These are phyloP conservation scores for Oedothorax gibbosus DNA, from an alignment of 1,140 invertebrate genomes.

Conservation along the genomic window DNA sequence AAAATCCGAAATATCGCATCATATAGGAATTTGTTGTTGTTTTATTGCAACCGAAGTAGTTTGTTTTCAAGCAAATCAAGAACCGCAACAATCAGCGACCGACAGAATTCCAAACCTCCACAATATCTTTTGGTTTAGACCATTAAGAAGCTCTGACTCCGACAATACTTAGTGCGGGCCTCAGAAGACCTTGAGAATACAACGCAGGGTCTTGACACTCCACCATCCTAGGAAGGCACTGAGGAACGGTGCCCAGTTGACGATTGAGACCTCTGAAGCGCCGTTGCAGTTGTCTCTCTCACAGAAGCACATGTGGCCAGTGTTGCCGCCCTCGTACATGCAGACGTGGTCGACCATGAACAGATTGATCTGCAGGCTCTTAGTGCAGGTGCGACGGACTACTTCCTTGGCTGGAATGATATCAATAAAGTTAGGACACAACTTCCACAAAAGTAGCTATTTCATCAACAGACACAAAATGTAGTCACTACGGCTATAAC, in stretches of 20 bases:
- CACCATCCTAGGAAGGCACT: constrained; percentile 10
- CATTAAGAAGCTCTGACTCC: too few relatives aligned
- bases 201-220: not conserved
- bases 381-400: constrained; percentile 88
- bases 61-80: too few relatives aligned
- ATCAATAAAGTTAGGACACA: too few relatives aligned
- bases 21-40: too few relatives aligned
- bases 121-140: too few relatives aligned
- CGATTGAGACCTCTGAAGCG: constrained; percentile 64
- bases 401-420: constrained; percentile 55
- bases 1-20: too few relatives aligned
- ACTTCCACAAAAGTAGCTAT: too few relatives aligned
- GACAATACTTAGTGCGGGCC: not conserved
- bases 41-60: too few relatives aligned
- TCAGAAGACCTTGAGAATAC: constrained; percentile 5
- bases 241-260: not conserved
- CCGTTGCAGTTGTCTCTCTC: constrained; percentile 95
- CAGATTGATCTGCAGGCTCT: constrained; percentile 92
- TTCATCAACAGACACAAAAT: too few relatives aligned
- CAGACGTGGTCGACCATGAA: constrained; percentile 98
- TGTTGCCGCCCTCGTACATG: constrained; percentile 97
- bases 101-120: too few relatives aligned
- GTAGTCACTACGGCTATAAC: too few relatives aligned
- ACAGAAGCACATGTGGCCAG: constrained; percentile 97
- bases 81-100: too few relatives aligned